Evolutionary conservation across 2,888 invertebrate species (phyloP).

Genomic region (Dolichomitus sp.): DNA sequence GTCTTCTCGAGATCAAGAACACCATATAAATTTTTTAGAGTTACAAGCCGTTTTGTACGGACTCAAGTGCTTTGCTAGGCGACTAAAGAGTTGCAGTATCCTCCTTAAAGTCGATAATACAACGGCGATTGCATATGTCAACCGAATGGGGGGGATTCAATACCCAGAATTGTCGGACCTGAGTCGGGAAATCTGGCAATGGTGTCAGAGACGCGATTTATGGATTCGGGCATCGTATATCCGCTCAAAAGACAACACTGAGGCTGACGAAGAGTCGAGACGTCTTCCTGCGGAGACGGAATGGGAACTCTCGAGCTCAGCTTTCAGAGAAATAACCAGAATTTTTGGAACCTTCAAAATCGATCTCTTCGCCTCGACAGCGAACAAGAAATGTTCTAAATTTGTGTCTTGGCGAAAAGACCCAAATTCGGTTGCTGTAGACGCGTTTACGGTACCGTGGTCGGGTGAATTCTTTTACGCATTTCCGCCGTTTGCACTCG

Average conservation of each 20-base stretch:
- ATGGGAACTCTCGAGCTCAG: slow-evolving; percentile 21
- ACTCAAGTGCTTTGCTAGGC: slow-evolving; percentile 26
- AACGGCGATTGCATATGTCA: too few relatives aligned
- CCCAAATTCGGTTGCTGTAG: slow-evolving; percentile 35
- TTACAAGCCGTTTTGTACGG: slow-evolving; percentile 26
- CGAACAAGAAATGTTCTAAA: slow-evolving; percentile 38
- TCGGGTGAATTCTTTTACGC: slow-evolving; percentile 48
- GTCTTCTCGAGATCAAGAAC: slow-evolving; percentile 6
- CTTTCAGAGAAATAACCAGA: slow-evolving; percentile 12
- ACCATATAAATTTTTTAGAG: slow-evolving; percentile 45
- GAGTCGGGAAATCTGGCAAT: slow-evolving; percentile 39
- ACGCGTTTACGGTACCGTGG: slow-evolving; percentile 52
- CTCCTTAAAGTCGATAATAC: too few relatives aligned
- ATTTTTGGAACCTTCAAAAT: slow-evolving; percentile 46
- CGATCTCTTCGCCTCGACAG: slow-evolving; percentile 52
- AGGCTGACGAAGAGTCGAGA: slow-evolving; percentile 52
- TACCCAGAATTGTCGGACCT: slow-evolving; percentile 23
- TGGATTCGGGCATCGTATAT: slow-evolving; percentile 58
- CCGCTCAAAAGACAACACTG: slow-evolving; percentile 49
- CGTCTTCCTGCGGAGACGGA: slow-evolving; percentile 45
- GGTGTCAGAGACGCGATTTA: slow-evolving; percentile 40
- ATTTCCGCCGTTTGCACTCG: slow-evolving; percentile 51
- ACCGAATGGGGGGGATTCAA: slow-evolving; percentile 39
- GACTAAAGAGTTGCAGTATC: slow-evolving; percentile 7
- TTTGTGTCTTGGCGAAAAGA: slow-evolving; percentile 59